These are phyloP conservation scores for Myripristis murdjan DNA, from an alignment of 2,797 vertebrate species.

Conservation along the genomic window DNA sequence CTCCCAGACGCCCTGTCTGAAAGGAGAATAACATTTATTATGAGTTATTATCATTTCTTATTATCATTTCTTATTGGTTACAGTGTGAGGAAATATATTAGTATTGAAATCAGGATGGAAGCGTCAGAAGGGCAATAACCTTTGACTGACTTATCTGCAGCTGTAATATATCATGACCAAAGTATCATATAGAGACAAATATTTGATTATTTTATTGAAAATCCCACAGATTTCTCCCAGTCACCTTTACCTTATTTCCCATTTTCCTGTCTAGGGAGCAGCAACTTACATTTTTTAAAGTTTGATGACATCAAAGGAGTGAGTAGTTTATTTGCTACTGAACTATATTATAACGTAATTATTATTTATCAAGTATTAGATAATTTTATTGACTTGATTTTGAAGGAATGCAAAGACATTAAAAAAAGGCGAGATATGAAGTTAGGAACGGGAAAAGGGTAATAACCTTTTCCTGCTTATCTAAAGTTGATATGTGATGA, in stretches of 20 bases:
- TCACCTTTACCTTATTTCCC: background rate
- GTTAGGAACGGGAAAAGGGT: constrained; percentile 9
- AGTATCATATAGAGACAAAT: constrained; percentile 1
- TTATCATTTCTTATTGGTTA: constrained; percentile 3
- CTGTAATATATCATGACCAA: constrained; percentile 1
- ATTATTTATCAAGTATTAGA: no score
- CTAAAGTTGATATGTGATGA: constrained; percentile 27
- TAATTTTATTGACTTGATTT: no score
- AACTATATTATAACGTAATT: background rate
- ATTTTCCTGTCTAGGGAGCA: no score
- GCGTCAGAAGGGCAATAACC: constrained; percentile 18
- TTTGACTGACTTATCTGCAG: constrained; percentile 19
- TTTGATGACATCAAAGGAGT: background rate
- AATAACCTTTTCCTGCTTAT: constrained; percentile 46
- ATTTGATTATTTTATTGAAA: constrained; percentile 7
- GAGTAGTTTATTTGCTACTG: constrained; percentile 6
- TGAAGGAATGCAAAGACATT: no score
- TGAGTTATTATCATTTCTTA: no score
- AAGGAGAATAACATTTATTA: constrained; percentile 3
- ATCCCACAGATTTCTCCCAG: background rate
- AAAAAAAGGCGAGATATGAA: background rate
- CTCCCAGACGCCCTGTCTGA: background rate
- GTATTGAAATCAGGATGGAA: constrained; percentile 7
- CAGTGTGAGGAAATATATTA: background rate
- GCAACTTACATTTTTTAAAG: background rate